Evolutionary conservation across 2,888 invertebrate species (phyloP), one percentile per base, ranked within the genome.

Genomic region (Cheilosia vulpina): DNA sequence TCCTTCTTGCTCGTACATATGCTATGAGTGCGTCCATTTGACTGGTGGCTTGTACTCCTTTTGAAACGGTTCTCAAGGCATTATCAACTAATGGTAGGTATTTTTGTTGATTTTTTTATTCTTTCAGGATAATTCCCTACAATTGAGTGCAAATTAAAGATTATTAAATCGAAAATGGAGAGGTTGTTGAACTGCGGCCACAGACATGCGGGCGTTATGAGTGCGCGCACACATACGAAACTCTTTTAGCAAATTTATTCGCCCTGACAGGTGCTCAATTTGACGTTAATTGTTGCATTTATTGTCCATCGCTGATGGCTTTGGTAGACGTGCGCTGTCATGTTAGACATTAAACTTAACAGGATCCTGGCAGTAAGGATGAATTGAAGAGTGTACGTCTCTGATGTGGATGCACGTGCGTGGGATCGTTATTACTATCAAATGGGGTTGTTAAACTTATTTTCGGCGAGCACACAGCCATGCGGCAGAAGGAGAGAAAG

Each of bases 251-350:
- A 53, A 17, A 68, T 60, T 68, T 62, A 69, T 83, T 69, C 21
- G 27, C 75, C 72, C 50, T 66, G 73, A 58, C 75, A 75, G 63
- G 62, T 73, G 79, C 79, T 84, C 45, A 79, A 66, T 71, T 71
- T 79, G 84, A 79, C 75, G 55, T 76, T 84, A 79, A 79, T 79
- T 79, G 79, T 43, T 79, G 79, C 65, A 60, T 75, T 84, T 71
- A 84, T 75, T 60, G 57, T 63, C 34, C 19, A 65, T 1, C 55
- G 19, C 13, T 68, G 68, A 72, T 66, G 84, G 60, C 69, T 71
- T 17, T 38, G 38, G 50, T 34, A 19, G 69, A 82, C 58, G 58
- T 65, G 65, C 43, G 47, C 65, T 63, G 57, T 81, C 53, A 69
- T 81, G 69, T 69, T 81, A 69, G 81, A 75, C 58, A 60, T 19